Conservation (phyloP, 2,113 vertebrate genomes). For the Hyperopisus bebe region DNA sequence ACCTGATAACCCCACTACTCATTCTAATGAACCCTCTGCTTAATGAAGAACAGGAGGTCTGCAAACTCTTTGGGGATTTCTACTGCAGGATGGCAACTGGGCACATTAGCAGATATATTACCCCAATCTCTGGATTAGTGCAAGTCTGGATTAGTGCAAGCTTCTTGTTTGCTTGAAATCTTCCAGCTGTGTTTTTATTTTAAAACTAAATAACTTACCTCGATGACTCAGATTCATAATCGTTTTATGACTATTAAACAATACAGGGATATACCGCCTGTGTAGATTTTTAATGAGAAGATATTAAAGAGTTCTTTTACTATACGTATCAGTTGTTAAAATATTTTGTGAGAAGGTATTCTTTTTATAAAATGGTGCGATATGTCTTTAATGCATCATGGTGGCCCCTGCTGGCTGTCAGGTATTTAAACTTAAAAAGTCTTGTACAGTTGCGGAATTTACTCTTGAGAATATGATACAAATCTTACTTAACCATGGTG, state of each 20-base stretch:
- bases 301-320: not conserved
- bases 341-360: not conserved
- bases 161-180: not conserved
- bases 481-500: not conserved
- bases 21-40: not conserved
- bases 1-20: not conserved
- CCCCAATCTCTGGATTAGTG: not conserved
- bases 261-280: not conserved
- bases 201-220: not conserved
- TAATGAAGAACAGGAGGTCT: not conserved
- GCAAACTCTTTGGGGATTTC: not conserved
- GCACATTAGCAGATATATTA: not conserved
- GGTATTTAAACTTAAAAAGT: not conserved
- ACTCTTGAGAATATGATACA: not conserved
- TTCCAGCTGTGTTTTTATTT: not conserved
- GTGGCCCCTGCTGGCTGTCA: not conserved
- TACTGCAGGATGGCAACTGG: not conserved
- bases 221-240: not conserved
- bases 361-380: not conserved
- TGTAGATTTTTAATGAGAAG: not conserved
- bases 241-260: not conserved
- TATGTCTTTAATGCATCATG: not conserved
- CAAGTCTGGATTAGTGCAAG: not conserved
- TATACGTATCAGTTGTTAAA: not conserved
- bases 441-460: not conserved